Evolutionary conservation across 1,140 invertebrate species (phyloP).

Genomic region (Leptonema lineaticorne): DNA sequence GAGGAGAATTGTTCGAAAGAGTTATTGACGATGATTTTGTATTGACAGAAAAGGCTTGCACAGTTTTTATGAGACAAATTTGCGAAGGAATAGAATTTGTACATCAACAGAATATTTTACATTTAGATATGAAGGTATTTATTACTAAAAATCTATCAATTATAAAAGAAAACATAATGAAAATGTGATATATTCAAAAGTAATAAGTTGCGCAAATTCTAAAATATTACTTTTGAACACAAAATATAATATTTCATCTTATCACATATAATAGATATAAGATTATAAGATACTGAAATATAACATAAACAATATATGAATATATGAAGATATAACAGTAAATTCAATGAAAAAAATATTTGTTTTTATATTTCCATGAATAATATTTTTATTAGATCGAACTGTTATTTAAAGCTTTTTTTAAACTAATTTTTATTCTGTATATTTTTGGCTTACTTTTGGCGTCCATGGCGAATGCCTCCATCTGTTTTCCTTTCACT

Average conservation of each 20-base stretch:
- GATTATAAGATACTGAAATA: background rate
- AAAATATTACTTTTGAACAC: no score
- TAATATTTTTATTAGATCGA: no score
- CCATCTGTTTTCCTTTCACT: no score
- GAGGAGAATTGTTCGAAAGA: slow-evolving; percentile 96
- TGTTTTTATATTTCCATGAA: no score
- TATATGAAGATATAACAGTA: background rate
- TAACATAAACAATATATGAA: background rate
- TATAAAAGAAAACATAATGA: no score
- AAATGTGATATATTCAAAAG: no score
- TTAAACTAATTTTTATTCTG: no score
- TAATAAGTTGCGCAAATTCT: no score
- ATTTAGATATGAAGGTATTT: slow-evolving; percentile 93
- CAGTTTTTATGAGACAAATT: slow-evolving; percentile 95
- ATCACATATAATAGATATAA: background rate
- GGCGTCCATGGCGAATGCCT: no score
- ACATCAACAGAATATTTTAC: slow-evolving; percentile 90
- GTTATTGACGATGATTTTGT: slow-evolving; percentile 98
- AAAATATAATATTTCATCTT: background rate
- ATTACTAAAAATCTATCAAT: background rate
- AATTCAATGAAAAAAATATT: background rate
- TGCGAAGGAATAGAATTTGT: slow-evolving; percentile 96
- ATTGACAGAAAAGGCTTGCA: slow-evolving; percentile 91
- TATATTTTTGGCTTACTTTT: no score
- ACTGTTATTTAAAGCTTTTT: no score